Evolutionary conservation across 2,797 vertebrate genomes (phyloP), one percentile per base, ranked within the genome.

Genomic region (Crocidura indochinensis): DNA sequence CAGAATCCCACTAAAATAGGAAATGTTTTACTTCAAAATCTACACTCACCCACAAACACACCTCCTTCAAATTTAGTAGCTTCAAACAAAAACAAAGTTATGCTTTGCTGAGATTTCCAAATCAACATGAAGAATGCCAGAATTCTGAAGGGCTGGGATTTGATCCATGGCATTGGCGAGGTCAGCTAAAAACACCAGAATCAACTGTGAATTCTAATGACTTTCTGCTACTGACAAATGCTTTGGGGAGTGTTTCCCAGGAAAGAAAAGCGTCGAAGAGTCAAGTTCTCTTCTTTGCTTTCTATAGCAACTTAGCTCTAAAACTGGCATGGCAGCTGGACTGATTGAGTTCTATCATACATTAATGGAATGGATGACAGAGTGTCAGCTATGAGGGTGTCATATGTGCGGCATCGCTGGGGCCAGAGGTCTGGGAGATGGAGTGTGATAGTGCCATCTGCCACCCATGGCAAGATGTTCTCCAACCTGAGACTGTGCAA

Each of bases 401-500:
- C 93, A 26, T 86, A 46, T 93, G 95, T 79, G 82, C 68, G 1
- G 60, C 49, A 26, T 68, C 3, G 17, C 87, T 31, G 82, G 53
- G 94, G 84, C 96, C 87, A 86, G 92, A 88, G 96, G 90, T 84
- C 95, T 92, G 93, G 84, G 88, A 91, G 93, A 44, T 87, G 85
- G 75, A 86, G 77, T 75, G 87, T 84, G 80, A 84, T 20, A 73
- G 79, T 60, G 22, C 95, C 95, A 95, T 96, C 96, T 97, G 96
- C 94, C 96, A 93, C 94, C 79, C 0, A 2, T 91, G 80, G 92
- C 92, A 78, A 88, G 94, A 82, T 71, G 89, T 64, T 84, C 92
- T 93, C 71, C 91, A 87, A 51, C 83, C 84, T 73, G 90, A 92
- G 92, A 84, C 87, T 88, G 47, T 2, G 29, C 75, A 4, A 56